These are phyloP conservation scores for Homarus americanus DNA, from an alignment of 1,140 invertebrate species.

Conservation along the genomic window DNA sequence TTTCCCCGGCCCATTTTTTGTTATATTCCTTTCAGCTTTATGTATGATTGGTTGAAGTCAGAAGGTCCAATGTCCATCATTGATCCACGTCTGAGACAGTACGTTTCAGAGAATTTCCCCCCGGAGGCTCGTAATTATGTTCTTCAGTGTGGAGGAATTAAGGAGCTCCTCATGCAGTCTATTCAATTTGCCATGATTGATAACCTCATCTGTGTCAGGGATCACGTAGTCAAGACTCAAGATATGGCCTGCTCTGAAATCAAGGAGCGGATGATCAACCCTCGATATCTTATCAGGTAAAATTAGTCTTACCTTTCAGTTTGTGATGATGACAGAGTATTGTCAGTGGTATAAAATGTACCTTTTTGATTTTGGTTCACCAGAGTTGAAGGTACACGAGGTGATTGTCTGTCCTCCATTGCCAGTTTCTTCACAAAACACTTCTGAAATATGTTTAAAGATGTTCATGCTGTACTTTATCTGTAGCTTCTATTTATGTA, in stretches of 20 bases:
- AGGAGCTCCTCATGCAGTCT: conserved; percentile 59
- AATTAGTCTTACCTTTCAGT: neutral
- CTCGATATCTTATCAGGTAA: conserved; percentile 52
- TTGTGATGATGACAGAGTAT: too few relatives aligned
- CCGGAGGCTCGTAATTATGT: conserved; percentile 50
- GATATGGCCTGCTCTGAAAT: conserved; percentile 39
- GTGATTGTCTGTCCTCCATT: too few relatives aligned
- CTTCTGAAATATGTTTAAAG: too few relatives aligned
- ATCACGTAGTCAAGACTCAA: conserved; percentile 57
- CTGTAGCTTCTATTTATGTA: too few relatives aligned
- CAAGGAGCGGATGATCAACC: conserved; percentile 26
- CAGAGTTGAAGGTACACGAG: too few relatives aligned
- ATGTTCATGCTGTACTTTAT: too few relatives aligned
- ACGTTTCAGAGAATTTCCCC: conserved; percentile 62
- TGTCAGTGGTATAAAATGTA: too few relatives aligned
- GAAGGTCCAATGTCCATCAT: conserved; percentile 64
- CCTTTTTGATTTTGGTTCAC: too few relatives aligned
- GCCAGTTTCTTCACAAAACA: too few relatives aligned
- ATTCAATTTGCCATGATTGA: conserved; percentile 69
- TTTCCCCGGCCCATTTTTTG: too few relatives aligned
- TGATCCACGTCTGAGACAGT: conserved; percentile 49
- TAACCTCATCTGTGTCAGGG: conserved; percentile 51
- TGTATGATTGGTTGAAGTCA: conserved; percentile 68
- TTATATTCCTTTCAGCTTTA: conserved; percentile 45
- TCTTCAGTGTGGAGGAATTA: conserved; percentile 58